phyloP scores from a whole-genome alignment of 2,113 vertebrate genomes.

The Gnathonemus longibarbis region DNA sequence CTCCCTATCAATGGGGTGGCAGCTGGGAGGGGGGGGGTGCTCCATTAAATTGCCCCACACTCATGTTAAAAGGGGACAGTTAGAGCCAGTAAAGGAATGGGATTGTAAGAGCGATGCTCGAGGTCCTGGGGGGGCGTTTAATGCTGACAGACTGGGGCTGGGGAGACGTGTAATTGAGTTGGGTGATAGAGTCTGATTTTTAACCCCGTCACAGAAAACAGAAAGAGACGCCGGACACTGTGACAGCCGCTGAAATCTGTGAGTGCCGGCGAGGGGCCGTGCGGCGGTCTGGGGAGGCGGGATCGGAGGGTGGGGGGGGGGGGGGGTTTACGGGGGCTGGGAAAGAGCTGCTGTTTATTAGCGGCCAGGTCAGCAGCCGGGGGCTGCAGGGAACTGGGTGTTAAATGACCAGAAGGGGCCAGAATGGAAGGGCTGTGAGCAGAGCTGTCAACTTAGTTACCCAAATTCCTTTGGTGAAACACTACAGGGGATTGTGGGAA shows the following conservation, averaged over 20 bases:
- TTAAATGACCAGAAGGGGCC: background rate
- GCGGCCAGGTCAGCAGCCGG: background rate
- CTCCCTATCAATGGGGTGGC: background rate
- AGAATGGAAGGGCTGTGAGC: background rate
- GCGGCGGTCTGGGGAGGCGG: background rate
- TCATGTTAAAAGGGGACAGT: background rate
- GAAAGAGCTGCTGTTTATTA: background rate
- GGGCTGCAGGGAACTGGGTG: background rate
- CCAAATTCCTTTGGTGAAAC: background rate
- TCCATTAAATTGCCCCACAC: background rate
- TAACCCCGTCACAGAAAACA: background rate
- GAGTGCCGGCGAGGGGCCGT: background rate
- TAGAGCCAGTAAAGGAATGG: background rate
- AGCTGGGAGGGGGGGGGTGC: background rate
- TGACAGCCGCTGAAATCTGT: background rate
- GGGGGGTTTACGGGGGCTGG: background rate
- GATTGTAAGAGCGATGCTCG: background rate
- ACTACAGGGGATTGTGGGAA: background rate
- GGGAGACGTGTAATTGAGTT: background rate
- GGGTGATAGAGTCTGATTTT: background rate
- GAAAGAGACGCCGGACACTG: background rate
- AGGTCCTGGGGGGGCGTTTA: background rate
- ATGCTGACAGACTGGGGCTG: background rate
- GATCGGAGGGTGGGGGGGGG: background rate
- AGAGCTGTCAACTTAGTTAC: background rate